A percentile compares a stretch with the other conserved stretches of the same genome.
phyloP scores from a whole-genome alignment of 1,140 invertebrate species.

The Pogonognathellus flavescens region DNA sequence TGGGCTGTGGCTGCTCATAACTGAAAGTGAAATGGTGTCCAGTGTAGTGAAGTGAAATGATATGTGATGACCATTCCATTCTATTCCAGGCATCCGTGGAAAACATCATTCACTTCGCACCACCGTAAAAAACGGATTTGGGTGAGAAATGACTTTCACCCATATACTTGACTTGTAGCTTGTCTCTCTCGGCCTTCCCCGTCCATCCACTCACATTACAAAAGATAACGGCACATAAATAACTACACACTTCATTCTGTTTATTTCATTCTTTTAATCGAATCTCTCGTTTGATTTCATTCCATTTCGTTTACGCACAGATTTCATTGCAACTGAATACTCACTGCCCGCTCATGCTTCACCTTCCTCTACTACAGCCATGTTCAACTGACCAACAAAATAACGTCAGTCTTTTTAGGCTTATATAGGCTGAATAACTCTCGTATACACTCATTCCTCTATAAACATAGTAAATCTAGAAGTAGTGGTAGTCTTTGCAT shows the following conservation, averaged over 20 bases:
- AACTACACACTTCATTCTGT: conserved; percentile 15
- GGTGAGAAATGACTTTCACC: conserved; percentile 53
- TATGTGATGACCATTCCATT: conserved; percentile 51
- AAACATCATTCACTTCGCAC: conserved; percentile 60
- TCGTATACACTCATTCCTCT: too few relatives aligned
- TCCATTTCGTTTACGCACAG: conserved; percentile 32
- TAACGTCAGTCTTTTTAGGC: background rate
- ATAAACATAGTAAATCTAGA: too few relatives aligned
- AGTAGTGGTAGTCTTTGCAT: too few relatives aligned
- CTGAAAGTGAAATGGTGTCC: background rate
- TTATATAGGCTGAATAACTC: too few relatives aligned
- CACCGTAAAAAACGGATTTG: conserved; percentile 59
- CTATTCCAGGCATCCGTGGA: conserved; percentile 29
- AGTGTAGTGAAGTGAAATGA: conserved; percentile 43
- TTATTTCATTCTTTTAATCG: conserved; percentile 43
- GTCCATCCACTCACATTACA: conserved; percentile 13
- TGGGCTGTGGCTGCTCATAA: background rate
- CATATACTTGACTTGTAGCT: conserved; percentile 14
- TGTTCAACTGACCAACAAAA: background rate
- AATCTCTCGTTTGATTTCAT: conserved; percentile 47
- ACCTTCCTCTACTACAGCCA: background rate
- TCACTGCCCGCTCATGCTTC: background rate
- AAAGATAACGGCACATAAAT: conserved; percentile 29
- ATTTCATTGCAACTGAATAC: conserved; percentile 13
- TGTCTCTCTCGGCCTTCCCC: conserved; percentile 17